These are phyloP conservation scores for Lepidotrigona ventralis DNA, from an alignment of 1,140 invertebrate genomes.

Conservation along the genomic window DNA sequence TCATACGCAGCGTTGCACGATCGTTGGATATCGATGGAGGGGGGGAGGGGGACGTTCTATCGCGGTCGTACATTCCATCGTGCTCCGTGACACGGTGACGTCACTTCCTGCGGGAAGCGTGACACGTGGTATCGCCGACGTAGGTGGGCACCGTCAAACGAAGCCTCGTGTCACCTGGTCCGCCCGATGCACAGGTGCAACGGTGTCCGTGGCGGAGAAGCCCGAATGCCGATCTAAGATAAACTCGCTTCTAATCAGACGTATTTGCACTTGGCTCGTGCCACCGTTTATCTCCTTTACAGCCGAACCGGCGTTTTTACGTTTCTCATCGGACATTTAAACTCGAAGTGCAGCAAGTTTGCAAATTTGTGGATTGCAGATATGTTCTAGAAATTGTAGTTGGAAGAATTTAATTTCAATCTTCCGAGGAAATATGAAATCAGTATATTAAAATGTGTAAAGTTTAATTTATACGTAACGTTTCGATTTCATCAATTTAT, in stretches of 20 bases:
- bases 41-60: constrained; percentile 21
- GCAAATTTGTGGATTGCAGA: no score
- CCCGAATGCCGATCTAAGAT: constrained; percentile 48
- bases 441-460: no score
- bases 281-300: background rate
- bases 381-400: no score
- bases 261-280: background rate
- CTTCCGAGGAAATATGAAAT: no score
- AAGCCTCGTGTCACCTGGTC: constrained; percentile 30
- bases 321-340: background rate
- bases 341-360: background rate
- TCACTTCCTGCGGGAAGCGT: constrained; percentile 73
- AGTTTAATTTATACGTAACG: no score
- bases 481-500: no score
- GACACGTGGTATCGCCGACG: constrained; percentile 65
- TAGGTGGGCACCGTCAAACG: constrained; percentile 66
- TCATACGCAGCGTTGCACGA: background rate
- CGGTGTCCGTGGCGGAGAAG: constrained; percentile 5
- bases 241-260: constrained; percentile 34
- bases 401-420: no score
- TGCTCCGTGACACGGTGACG: constrained; percentile 64
- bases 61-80: constrained; percentile 54
- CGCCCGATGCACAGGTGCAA: constrained; percentile 56
- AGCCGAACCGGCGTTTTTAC: background rate
- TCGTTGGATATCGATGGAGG: background rate